Evolutionary conservation across 2,888 invertebrate genomes (phyloP), one percentile per base, ranked within the genome.

Genomic region (Stomorhina lunata): DNA sequence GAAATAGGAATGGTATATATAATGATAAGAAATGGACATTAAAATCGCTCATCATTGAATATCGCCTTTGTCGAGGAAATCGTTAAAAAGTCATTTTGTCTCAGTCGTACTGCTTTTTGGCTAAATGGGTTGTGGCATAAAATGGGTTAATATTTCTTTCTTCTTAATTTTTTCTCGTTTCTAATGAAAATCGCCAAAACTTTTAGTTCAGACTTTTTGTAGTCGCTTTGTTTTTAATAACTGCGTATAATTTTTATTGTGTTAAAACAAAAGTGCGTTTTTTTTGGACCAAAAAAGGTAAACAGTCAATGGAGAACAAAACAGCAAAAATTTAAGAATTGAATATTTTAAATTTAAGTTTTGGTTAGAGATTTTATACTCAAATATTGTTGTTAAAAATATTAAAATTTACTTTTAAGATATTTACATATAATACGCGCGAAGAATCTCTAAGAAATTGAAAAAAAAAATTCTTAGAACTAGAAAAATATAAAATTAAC

Each of bases 181-280:
- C 17, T 10, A 29, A 45, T 25, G 5, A 53, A 61, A 40, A 17
- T 61, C 43, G 15, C 25, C n/a, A 40, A 27, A 43, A 61, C n/a
- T 61, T 61, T 61, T 40, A 0, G 1, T 9, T 9, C 12, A 22
- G 17, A n/a, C 20, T 25, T 22, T 32, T 32, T 40, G 15, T 25
- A 10, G 37, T 59, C 10, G 1, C 9, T 61, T 53, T 12, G 6
- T 12, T 5, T 61, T n/a, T 3, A 9, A 15, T 40, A n/a, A 4
- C 25, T 40, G 9, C 37, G 25, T 25, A 4, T 7, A 3, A 29
- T 15, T 34, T 61, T 17, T 5, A 61, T 61, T 43, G 61, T 27
- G 20, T 37, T 53, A 15, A 53, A 66, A 66, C 15, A 53, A 53
- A n/a, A n/a, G n/a, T n/a, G n/a, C n/a, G n/a, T n/a, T n/a, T n/a